phyloP scores from a whole-genome alignment of 2,888 invertebrate genomes.

The Agonopterix heracliana region DNA sequence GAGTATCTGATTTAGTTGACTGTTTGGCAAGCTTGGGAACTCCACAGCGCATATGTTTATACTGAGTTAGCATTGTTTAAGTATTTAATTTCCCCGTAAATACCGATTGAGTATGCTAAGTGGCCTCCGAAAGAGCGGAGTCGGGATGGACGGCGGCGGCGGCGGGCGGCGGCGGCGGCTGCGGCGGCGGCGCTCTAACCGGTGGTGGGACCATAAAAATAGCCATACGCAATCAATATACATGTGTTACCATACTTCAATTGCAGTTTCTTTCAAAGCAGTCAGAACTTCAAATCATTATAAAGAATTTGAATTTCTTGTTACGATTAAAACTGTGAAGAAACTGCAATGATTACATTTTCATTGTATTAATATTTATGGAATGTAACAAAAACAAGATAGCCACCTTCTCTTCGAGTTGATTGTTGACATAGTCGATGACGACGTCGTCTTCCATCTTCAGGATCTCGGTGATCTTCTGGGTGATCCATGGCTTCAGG shows the following conservation, averaged over 20 bases:
- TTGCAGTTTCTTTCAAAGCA: conserved; percentile 62
- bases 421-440: conserved; percentile 98
- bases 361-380: conserved; percentile 33
- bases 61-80: conserved; percentile 63
- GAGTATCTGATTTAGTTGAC: conserved; percentile 10
- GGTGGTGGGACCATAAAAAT: conserved; percentile 72
- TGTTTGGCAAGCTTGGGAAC: conserved; percentile 36
- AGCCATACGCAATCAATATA: conserved; percentile 76
- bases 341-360: conserved; percentile 74
- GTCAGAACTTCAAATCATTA: conserved; percentile 15
- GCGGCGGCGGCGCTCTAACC: conserved; percentile 67
- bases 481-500: conserved; percentile 99
- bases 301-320: conserved; percentile 4
- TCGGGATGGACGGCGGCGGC: conserved; percentile 45
- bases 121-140: conserved; percentile 67
- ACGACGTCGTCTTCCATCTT: conserved; percentile 99
- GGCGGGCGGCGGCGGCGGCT: conserved; percentile 36
- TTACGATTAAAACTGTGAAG: conserved; percentile 37
- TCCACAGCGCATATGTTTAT: conserved; percentile 46
- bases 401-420: conserved; percentile 94
- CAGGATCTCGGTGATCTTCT: conserved; percentile 95
- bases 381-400: conserved; percentile 18
- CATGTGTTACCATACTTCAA: conserved; percentile 63
- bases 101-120: conserved; percentile 74
- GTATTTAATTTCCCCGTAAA: conserved; percentile 74